Conservation (phyloP, 2,797 vertebrate genomes). For the Acanthiza pusilla region DNA sequence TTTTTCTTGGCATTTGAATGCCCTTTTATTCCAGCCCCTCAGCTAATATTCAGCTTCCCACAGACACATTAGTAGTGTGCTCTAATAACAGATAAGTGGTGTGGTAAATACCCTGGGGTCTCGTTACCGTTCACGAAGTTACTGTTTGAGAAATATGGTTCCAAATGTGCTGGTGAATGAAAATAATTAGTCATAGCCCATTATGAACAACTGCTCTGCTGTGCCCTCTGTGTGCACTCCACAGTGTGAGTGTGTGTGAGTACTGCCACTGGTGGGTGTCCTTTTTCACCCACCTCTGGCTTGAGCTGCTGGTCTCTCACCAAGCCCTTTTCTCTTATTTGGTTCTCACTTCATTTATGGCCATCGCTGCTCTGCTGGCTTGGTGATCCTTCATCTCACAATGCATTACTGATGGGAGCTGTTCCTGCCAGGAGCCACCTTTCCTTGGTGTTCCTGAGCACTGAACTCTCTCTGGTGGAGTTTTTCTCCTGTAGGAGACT, state of each 20-base stretch:
- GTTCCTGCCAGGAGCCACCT: not conserved
- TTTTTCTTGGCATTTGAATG: conserved; percentile 15
- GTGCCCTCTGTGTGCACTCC: not conserved
- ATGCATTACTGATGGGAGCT: not conserved
- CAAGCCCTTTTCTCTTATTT: not conserved
- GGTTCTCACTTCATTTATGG: rapidly evolving
- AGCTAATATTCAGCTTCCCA: conserved; percentile 2
- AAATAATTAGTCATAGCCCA: not conserved
- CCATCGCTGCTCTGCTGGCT: not conserved
- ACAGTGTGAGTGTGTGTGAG: not conserved
- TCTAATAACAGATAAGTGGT: conserved; percentile 17
- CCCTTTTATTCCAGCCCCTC: conserved; percentile 4
- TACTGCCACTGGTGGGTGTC: not conserved
- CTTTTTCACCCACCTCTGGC: not conserved
- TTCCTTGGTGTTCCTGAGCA: not conserved
- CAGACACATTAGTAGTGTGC: not conserved
- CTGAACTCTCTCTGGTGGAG: not conserved
- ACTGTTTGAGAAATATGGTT: not conserved
- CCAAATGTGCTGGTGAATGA: not conserved
- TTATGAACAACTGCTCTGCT: not conserved
- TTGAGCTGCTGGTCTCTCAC: not conserved
- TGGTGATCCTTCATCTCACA: not conserved
- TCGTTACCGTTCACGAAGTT: not conserved
- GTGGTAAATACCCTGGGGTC: not conserved
- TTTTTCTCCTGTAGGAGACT: not conserved